Percentiles rank a stretch among this genome's conserved stretches.
Conservation (phyloP, 92 coral and sea anemone species). For the Virgularia gustaviana region DNA sequence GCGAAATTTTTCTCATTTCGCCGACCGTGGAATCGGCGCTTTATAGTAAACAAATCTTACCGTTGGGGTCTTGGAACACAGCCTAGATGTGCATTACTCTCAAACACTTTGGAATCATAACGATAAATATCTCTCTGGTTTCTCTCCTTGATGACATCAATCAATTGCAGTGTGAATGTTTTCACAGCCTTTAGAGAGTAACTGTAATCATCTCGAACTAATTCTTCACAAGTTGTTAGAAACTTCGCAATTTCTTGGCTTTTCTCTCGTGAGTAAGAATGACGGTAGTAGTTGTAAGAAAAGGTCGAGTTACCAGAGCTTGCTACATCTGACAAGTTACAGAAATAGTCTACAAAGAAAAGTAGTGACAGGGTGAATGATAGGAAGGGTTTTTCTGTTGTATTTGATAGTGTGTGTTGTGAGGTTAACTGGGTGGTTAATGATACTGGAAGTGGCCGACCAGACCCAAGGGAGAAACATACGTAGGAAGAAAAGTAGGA, state of each 20-base stretch:
- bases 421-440: too few relatives aligned
- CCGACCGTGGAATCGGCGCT: too few relatives aligned
- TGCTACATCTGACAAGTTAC: neutral
- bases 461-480: too few relatives aligned
- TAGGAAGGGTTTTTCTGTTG: too few relatives aligned
- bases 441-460: too few relatives aligned
- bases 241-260: constrained; percentile 26
- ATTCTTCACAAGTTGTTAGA: constrained; percentile 27
- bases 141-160: constrained; percentile 19
- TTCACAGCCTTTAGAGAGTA: constrained; percentile 32
- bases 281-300: constrained; percentile 19
- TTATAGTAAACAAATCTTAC: too few relatives aligned
- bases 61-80: constrained; percentile 69
- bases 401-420: too few relatives aligned
- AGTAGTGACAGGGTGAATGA: neutral
- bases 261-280: constrained; percentile 8
- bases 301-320: constrained; percentile 2
- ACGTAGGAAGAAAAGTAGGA: too few relatives aligned
- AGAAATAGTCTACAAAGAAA: constrained; percentile 8
- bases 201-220: constrained; percentile 14
- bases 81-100: constrained; percentile 45
- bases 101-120: neutral
- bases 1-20: too few relatives aligned
- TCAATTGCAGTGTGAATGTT: constrained; percentile 31
- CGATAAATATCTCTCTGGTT: constrained; percentile 17